A percentile compares a stretch with the other conserved stretches of the same genome.
Evolutionary conservation across 2,797 vertebrate genomes (phyloP).

Genomic region (Bryconaethiops microstoma): DNA sequence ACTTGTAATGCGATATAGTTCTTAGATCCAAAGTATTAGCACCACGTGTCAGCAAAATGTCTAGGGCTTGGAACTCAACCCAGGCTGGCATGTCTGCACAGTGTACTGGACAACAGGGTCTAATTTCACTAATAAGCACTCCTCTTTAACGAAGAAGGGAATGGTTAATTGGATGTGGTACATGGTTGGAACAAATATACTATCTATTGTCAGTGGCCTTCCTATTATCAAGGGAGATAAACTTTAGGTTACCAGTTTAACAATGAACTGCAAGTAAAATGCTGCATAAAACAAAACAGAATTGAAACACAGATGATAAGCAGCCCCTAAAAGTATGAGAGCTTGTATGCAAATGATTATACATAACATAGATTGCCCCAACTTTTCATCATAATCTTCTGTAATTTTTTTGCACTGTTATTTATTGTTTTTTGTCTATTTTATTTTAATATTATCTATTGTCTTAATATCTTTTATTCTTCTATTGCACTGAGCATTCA

Average conservation of each 20-base stretch:
- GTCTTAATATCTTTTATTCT: too few relatives aligned
- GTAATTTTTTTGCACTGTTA: too few relatives aligned
- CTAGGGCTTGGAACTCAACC: not conserved
- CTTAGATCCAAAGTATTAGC: not conserved
- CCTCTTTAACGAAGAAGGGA: not conserved
- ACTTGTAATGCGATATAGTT: too few relatives aligned
- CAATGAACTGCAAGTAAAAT: not conserved
- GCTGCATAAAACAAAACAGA: not conserved
- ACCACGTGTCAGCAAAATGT: not conserved
- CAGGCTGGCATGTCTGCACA: not conserved
- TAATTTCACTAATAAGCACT: constrained; percentile 19
- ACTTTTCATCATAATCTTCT: not conserved
- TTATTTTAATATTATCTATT: too few relatives aligned
- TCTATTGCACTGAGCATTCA: too few relatives aligned
- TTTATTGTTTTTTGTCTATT: too few relatives aligned
- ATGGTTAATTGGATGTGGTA: constrained; percentile 12
- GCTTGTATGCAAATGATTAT: not conserved
- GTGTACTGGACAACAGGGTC: not conserved
- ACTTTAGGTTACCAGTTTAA: not conserved
- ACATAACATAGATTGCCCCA: not conserved
- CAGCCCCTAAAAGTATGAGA: too few relatives aligned
- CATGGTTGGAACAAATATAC: constrained; percentile 4
- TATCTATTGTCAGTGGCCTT: not conserved
- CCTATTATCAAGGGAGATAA: constrained; percentile 10
- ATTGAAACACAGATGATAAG: not conserved